These are phyloP conservation scores for Drosophila ohnishii DNA, from an alignment of 1,140 invertebrate genomes.

Conservation along the genomic window DNA sequence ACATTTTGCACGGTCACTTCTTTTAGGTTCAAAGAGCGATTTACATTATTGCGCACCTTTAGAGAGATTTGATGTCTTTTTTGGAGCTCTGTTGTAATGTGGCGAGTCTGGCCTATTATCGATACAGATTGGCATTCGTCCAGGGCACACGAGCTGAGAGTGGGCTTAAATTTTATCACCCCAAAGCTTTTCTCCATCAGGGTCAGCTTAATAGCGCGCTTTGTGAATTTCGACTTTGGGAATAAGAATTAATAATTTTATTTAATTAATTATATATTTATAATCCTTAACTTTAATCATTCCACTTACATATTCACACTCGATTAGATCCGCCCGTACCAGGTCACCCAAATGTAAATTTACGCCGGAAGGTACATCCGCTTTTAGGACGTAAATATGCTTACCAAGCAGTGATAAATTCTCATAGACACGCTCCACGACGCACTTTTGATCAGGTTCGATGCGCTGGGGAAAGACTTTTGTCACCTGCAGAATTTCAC, in stretches of 20 bases:
- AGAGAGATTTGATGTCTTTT: conserved; percentile 75
- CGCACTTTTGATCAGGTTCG: conserved; percentile 36
- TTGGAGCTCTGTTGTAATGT: conserved; percentile 78
- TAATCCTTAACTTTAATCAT: background rate
- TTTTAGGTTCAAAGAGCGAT: conserved; percentile 59
- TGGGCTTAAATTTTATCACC: conserved; percentile 1
- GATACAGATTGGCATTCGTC: conserved; percentile 75
- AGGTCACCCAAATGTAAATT: conserved; percentile 62
- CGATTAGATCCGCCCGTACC: conserved; percentile 65
- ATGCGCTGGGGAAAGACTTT: conserved; percentile 58
- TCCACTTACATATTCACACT: conserved; percentile 65
- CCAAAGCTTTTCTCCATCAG: conserved; percentile 62
- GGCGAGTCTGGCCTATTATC: conserved; percentile 80
- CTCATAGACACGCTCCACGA: conserved; percentile 45
- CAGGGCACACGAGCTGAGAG: background rate
- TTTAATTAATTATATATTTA: background rate
- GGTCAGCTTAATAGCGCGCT: conserved; percentile 64
- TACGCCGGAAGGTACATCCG: conserved; percentile 35
- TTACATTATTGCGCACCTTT: conserved; percentile 80
- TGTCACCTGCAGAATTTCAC: conserved; percentile 64
- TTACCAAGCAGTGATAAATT: conserved; percentile 46
- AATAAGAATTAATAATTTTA: background rate
- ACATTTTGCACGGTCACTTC: conserved; percentile 69
- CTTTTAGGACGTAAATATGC: conserved; percentile 47
- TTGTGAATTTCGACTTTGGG: conserved; percentile 45